phyloP scores from a whole-genome alignment of 2,888 invertebrate species.

The Linnaemya vulpina region DNA sequence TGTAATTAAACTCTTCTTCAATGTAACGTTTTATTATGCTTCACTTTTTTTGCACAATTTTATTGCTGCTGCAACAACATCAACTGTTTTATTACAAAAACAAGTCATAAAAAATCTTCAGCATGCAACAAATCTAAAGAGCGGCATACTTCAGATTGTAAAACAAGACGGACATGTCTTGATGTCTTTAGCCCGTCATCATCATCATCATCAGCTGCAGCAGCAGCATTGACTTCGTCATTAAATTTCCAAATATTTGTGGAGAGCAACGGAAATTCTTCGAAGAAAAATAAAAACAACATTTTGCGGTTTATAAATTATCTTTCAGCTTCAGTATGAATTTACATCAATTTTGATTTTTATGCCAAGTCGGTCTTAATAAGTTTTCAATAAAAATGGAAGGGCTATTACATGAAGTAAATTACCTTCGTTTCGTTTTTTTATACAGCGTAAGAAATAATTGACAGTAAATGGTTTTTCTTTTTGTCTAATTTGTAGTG shows the following conservation, averaged over 20 bases:
- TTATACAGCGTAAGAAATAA: slow-evolving; percentile 48
- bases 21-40: slow-evolving; percentile 12
- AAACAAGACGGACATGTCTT: slow-evolving; percentile 64
- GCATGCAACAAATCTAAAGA: slow-evolving; percentile 57
- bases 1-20: slow-evolving; percentile 43
- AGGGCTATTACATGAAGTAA: slow-evolving; percentile 34
- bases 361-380: slow-evolving; percentile 53
- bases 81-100: slow-evolving; percentile 64
- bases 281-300: background rate
- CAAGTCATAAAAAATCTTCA: slow-evolving; percentile 67
- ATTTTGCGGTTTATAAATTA: slow-evolving; percentile 65
- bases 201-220: slow-evolving; percentile 27
- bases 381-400: slow-evolving; percentile 34
- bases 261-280: slow-evolving; percentile 1
- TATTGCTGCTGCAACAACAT: slow-evolving; percentile 43
- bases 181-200: slow-evolving; percentile 48
- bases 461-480: background rate
- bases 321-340: slow-evolving; percentile 60
- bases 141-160: slow-evolving; percentile 62
- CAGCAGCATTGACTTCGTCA: slow-evolving; percentile 36
- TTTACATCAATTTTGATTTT: slow-evolving; percentile 62
- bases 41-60: slow-evolving; percentile 15
- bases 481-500: background rate
- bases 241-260: slow-evolving; percentile 40
- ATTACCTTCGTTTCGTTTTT: background rate